Base-by-base conservation (phyloP, 2,797 vertebrate species). In the Halcyon chelicuti region DNA sequence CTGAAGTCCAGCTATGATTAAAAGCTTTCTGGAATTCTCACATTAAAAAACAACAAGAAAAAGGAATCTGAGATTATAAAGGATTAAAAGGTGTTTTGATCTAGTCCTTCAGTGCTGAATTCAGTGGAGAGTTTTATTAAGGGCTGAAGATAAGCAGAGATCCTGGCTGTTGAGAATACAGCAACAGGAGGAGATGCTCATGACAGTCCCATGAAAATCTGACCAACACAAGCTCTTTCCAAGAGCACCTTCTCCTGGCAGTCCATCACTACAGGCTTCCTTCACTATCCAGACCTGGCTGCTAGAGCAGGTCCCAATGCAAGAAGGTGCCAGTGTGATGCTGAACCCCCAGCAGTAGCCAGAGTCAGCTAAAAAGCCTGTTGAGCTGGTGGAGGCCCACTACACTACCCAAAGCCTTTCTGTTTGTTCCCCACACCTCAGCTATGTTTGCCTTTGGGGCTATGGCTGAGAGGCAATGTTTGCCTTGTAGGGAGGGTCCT, bases 401-500 rank as follows among this genome's bases (percentile, higher is more conserved):
- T 26, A 29, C 5, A 6, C 37, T 35, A 20, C 58, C 77, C 78
- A 44, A 29, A 86, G 65, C 25, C 57, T 70, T 51, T 78, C 31
- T 33, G 25, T 60, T 89, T 97, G 91, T 73, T 97, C 82, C 78
- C 54, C 77, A 81, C 18, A 5, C 66, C n/a, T 39, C 91, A 84
- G 72, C 63, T 80, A 86, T 97, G 86, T 98, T 98, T 98, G 97
- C 46, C 88, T 97, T 97, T 88, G 49, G 68, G 95, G 97, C 96
- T 81, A 37, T 0, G 88, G 89, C 76, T 0, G 26, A 71, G 63
- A 85, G 52, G 79, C 22, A 54, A 58, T 98, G 83, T 98, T 98
- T 98, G 97, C 73, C 62, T 96, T 97, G 88, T 47, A 92, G 97
- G 98, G 90, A 84, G 95, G 82, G 93, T 66, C 94, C 87, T 66